A percentile compares a stretch with the other conserved stretches of the same genome.
phyloP scores from a whole-genome alignment of 2,113 vertebrate genomes.

The Jacana jacana region DNA sequence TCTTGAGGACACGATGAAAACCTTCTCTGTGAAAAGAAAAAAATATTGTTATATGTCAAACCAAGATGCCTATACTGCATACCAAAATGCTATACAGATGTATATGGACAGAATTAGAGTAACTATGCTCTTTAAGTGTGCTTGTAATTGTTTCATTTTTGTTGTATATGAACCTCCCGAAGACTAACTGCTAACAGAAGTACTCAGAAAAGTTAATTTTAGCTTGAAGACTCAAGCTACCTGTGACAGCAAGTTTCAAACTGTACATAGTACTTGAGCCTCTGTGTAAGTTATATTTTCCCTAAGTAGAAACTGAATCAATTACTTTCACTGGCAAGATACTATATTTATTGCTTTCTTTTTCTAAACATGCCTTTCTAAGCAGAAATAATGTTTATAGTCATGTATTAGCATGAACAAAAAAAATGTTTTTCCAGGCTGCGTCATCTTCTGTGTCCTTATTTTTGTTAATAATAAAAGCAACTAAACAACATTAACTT shows the following conservation, averaged over 20 bases:
- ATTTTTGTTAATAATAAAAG: not conserved
- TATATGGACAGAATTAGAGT: not conserved
- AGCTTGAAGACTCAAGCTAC: not conserved
- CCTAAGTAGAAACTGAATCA: not conserved
- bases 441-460: not conserved
- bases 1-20: not conserved
- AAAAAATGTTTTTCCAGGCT: not conserved
- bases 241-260: not conserved
- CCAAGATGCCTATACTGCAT: not conserved
- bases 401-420: not conserved
- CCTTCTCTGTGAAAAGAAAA: not conserved
- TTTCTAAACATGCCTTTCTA: not conserved
- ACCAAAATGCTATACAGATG: not conserved
- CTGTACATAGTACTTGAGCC: not conserved
- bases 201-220: not conserved
- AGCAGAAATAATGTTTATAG: not conserved
- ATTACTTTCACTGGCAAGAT: not conserved
- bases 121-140: not conserved
- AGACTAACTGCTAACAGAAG: not conserved
- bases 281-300: not conserved
- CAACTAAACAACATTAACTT: not conserved
- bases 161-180: not conserved
- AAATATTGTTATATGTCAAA: not conserved
- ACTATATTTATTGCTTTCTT: not conserved
- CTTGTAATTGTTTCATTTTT: not conserved